phyloP scores from a whole-genome alignment of 1,140 invertebrate species.

The Littorina saxatilis region DNA sequence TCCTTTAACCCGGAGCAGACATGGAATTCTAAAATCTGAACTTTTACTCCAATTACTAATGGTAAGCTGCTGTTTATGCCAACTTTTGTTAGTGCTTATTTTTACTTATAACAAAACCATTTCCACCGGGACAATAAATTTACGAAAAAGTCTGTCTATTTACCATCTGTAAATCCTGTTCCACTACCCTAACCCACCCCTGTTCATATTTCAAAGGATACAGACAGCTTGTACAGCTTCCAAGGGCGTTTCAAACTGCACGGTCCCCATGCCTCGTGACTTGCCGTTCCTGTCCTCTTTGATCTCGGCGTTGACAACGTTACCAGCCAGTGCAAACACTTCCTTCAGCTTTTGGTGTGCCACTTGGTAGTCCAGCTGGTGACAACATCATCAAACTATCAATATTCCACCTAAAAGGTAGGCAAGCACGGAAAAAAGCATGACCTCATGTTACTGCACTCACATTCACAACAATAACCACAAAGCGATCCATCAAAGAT shows the following conservation, averaged over 20 bases:
- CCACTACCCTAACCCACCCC: too few species aligned
- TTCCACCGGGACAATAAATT: too few species aligned
- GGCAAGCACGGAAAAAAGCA: not conserved
- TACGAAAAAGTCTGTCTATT: too few species aligned
- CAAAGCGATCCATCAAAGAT: too few species aligned
- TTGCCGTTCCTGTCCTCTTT: slow-evolving; percentile 97
- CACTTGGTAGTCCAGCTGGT: slow-evolving; percentile 96
- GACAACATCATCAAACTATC: slow-evolving; percentile 27
- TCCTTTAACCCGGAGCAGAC: too few species aligned
- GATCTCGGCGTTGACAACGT: slow-evolving; percentile 93
- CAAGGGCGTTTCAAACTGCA: slow-evolving; percentile 98
- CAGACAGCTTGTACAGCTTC: slow-evolving; percentile 98
- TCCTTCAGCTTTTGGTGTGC: slow-evolving; percentile 95
- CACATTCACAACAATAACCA: not conserved
- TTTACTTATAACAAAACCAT: too few species aligned
- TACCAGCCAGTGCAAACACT: slow-evolving; percentile 96
- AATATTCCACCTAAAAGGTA: not conserved
- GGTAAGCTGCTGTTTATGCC: too few species aligned
- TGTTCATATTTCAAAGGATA: slow-evolving; percentile 70
- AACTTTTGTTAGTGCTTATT: too few species aligned
- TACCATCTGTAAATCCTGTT: too few species aligned
- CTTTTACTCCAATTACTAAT: too few species aligned
- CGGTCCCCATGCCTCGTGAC: slow-evolving; percentile 95
- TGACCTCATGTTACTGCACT: not conserved
- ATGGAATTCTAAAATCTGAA: too few species aligned